Percentiles rank a stretch among this genome's conserved stretches.
phyloP scores from a whole-genome alignment of 35 echinoderm and acorn worm genomes.

The Chiridota heheva region DNA sequence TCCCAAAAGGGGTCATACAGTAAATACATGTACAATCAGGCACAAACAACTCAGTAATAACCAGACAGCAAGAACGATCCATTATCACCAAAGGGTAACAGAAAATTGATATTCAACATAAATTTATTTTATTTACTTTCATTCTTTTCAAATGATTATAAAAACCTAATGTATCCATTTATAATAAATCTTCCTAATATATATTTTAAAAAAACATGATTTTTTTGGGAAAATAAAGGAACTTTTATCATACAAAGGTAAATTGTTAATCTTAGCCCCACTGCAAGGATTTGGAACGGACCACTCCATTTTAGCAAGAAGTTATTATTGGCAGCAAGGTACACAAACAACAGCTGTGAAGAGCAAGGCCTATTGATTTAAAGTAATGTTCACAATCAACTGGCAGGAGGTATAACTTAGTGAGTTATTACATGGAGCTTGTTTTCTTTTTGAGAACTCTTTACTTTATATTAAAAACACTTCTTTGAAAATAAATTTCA shows the following conservation, averaged over 20 bases:
- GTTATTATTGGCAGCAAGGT: slow-evolving; percentile 22
- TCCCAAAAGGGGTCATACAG: slow-evolving; percentile 46
- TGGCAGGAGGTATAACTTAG: too few species aligned
- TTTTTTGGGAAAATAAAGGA: background rate
- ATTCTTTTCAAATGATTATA: background rate
- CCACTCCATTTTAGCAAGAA: slow-evolving; percentile 2
- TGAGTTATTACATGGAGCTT: too few species aligned
- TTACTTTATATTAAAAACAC: too few species aligned
- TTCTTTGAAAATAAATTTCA: too few species aligned
- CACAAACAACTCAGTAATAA: slow-evolving; percentile 43
- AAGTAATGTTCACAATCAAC: too few species aligned
- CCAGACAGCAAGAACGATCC: background rate
- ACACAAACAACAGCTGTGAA: slow-evolving; percentile 37
- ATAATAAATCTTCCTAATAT: too few species aligned
- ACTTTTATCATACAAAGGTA: background rate
- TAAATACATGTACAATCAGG: slow-evolving; percentile 28
- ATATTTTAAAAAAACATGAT: too few species aligned
- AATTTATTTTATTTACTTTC: background rate
- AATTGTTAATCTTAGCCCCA: background rate
- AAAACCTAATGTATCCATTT: too few species aligned
- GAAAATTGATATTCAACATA: background rate
- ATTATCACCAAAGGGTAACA: background rate
- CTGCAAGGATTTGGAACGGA: slow-evolving; percentile 3
- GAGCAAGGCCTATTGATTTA: slow-evolving; percentile 38
- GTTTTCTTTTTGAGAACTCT: too few species aligned